Percentiles rank a stretch among this genome's conserved stretches.
Conservation (phyloP, 2,888 invertebrate genomes). For the Ornithoptera priamus region DNA sequence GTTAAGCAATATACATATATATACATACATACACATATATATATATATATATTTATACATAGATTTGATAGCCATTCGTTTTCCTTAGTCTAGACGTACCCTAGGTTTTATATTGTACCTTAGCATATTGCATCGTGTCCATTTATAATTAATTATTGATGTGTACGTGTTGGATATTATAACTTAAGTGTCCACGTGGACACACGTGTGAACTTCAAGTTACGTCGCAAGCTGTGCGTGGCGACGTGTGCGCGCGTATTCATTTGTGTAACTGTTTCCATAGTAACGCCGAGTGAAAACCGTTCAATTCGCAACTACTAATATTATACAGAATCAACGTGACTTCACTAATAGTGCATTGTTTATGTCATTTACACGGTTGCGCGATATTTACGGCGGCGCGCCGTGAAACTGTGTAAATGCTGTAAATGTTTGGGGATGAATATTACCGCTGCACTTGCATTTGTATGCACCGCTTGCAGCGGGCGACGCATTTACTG, state of each 20-base stretch:
- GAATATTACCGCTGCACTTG: neutral
- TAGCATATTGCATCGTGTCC: slow-evolving; percentile 46
- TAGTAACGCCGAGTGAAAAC: no score
- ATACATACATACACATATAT: slow-evolving; percentile 43
- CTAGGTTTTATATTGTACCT: slow-evolving; percentile 62
- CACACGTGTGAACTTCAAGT: no score
- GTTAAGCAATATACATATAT: slow-evolving; percentile 70
- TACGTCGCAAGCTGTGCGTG: no score
- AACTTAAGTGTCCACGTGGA: neutral
- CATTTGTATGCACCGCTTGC: neutral
- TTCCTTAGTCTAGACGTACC: slow-evolving; percentile 64
- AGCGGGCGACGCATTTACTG: no score
- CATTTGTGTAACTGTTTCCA: no score
- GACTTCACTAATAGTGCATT: neutral
- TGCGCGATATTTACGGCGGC: neutral
- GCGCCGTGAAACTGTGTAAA: slow-evolving; percentile 7
- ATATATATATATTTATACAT: slow-evolving; percentile 64
- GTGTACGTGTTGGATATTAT: slow-evolving; percentile 10
- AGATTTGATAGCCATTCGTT: slow-evolving; percentile 67
- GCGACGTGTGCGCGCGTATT: no score
- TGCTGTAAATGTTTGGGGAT: neutral
- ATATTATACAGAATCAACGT: no score
- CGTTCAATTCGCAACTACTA: no score
- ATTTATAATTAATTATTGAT: slow-evolving; percentile 37
- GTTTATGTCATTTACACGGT: neutral